phyloP scores from a whole-genome alignment of 2,888 invertebrate genomes.

The Drosophila lacicola region DNA sequence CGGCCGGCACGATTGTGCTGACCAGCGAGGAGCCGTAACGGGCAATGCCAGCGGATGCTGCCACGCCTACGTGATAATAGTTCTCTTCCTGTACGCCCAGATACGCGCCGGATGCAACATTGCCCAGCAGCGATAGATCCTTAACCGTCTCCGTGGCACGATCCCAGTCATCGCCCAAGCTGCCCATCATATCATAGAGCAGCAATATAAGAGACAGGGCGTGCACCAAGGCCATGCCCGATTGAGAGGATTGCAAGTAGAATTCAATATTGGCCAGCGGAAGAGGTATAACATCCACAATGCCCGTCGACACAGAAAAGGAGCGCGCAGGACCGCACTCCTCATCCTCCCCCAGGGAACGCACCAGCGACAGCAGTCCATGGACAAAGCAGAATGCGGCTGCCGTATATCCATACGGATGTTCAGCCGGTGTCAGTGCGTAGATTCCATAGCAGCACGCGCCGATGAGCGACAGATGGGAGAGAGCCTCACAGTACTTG shows the following conservation, averaged over 20 bases:
- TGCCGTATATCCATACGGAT: conserved; percentile 66
- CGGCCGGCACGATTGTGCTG: not conserved
- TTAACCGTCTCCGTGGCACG: conserved; percentile 52
- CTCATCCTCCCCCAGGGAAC: not conserved
- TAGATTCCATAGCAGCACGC: conserved; percentile 60
- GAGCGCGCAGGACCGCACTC: conserved; percentile 26
- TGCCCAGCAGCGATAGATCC: conserved; percentile 68
- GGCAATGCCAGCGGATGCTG: conserved; percentile 47
- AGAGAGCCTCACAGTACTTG: not conserved
- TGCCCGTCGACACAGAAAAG: conserved; percentile 45
- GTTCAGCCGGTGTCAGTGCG: conserved; percentile 36
- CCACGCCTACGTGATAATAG: conserved; percentile 45
- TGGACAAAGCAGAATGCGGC: conserved; percentile 68
- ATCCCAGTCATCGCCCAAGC: conserved; percentile 56
- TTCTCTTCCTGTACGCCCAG: conserved; percentile 62
- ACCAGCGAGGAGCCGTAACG: conserved; percentile 10
- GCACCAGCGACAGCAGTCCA: conserved; percentile 60
- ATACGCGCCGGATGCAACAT: conserved; percentile 64
- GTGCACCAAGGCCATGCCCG: conserved; percentile 65
- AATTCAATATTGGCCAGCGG: conserved; percentile 76
- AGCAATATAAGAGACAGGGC: conserved; percentile 67
- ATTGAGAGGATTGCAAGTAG: conserved; percentile 52
- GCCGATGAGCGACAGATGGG: conserved; percentile 46
- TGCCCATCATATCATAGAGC: conserved; percentile 64
- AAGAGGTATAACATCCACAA: conserved; percentile 66